A percentile compares a stretch with the other conserved stretches of the same genome.
Evolutionary conservation across 2,797 vertebrate genomes (phyloP).

Genomic region (Chloroceryle amazona): DNA sequence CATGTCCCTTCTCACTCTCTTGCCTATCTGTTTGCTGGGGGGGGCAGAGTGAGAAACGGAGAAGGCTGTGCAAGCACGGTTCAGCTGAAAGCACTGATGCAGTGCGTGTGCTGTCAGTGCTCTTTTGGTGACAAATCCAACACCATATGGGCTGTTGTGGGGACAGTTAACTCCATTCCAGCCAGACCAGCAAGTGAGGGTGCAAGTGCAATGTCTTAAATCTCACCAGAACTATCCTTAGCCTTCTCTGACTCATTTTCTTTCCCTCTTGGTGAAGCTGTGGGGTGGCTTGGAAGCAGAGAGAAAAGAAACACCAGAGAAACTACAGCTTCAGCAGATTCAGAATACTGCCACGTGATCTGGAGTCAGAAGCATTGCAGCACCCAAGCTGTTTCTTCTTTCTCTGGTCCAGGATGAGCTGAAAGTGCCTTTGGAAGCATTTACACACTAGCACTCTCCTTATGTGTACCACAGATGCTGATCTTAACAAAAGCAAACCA

Average conservation of each 20-base stretch:
- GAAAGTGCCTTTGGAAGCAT: not conserved
- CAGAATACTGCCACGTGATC: not conserved
- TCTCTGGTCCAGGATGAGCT: not conserved
- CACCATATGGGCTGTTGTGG: too few species aligned
- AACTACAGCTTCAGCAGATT: not conserved
- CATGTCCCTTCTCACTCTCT: too few species aligned
- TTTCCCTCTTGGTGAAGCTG: not conserved
- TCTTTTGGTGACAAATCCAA: too few species aligned
- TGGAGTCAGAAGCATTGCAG: not conserved
- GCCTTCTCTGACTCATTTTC: not conserved
- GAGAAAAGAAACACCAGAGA: not conserved
- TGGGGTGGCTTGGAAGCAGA: not conserved
- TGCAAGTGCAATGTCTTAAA: not conserved
- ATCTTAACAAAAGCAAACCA: too few species aligned
- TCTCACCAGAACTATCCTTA: not conserved
- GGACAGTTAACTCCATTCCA: too few species aligned
- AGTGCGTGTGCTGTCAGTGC: too few species aligned
- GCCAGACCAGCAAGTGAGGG: not conserved
- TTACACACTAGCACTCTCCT: not conserved
- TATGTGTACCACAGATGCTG: too few species aligned
- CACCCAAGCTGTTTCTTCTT: not conserved
- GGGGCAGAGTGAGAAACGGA: too few species aligned
- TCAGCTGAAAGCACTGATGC: too few species aligned
- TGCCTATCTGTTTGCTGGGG: too few species aligned
- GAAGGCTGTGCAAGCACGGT: too few species aligned